Evolutionary conservation across 2,888 invertebrate species (phyloP).

Genomic region (Hartigia nigra): DNA sequence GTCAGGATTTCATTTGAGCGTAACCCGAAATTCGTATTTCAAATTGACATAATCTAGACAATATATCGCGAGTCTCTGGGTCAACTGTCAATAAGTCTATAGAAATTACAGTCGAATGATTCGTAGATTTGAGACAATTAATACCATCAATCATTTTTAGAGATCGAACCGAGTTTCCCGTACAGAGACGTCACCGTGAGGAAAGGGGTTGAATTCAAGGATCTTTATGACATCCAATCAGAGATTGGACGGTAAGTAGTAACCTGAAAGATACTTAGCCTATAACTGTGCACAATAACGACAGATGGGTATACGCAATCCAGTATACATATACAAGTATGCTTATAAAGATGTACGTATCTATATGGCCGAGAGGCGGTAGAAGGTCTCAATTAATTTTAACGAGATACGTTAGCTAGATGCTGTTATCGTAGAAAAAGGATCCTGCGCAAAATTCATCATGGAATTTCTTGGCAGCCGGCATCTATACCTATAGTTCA

Average conservation of each 20-base stretch:
- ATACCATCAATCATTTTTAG: conserved; percentile 69
- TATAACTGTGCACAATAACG: conserved; percentile 1
- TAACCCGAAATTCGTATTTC: neutral
- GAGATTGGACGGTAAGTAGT: conserved; percentile 90
- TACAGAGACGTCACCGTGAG: conserved; percentile 87
- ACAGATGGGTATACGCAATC: neutral
- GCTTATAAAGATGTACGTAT: neutral
- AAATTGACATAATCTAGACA: neutral
- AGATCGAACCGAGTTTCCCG: conserved; percentile 89
- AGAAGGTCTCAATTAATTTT: neutral
- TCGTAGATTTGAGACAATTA: neutral
- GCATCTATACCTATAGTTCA: conserved; percentile 6
- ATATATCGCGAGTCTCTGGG: neutral
- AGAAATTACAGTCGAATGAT: neutral
- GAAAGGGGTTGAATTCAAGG: conserved; percentile 86
- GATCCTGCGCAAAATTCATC: conserved; percentile 34
- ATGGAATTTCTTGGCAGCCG: conserved; percentile 28
- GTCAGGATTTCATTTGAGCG: neutral
- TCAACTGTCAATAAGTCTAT: neutral
- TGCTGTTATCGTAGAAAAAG: conserved; percentile 20
- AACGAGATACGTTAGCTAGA: neutral
- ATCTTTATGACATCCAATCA: conserved; percentile 85
- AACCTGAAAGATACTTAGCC: conserved; percentile 12
- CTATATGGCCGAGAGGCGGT: neutral
- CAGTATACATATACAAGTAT: neutral